Base-by-base conservation (phyloP, 2,888 invertebrate genomes). In the Branchellion lobata region DNA sequence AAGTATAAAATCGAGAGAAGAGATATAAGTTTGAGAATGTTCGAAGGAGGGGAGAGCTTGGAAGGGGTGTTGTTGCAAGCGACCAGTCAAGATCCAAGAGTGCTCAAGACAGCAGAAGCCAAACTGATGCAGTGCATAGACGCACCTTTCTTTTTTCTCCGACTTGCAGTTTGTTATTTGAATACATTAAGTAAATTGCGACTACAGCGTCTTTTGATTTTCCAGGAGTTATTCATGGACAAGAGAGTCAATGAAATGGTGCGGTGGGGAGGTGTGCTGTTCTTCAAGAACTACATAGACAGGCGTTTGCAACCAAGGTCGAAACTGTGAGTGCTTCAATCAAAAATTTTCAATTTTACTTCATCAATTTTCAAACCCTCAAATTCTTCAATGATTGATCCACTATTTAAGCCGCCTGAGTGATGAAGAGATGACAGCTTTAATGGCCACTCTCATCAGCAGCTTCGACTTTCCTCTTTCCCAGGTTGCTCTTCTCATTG, bases 51-150 rank as follows among this genome's bases (percentile, higher is more conserved):
- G 61, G 14, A 57, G n/a, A 57, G 21, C 3, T n/a, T 57, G 3
- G 61, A 57, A n/a, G 8, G 3, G 5, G 61, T 57, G 21, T n/a
- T 57, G 3, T 18, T 24, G 61, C n/a, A 18, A 5, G 61, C 61
- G 61, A 57, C 61, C 21, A 57, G 61, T 57, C 61, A 57, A 57
- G 61, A 57, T 57, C 61, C 24, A 18, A n/a, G 3, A n/a, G n/a
- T 18, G 3, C 61, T 57, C 61, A 57, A 57, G 24, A n/a, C n/a
- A 24, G 61, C 61, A 24, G 61, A 57, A n/a, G n/a, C 5, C 3
- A 24, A 24, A 57, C 24, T 57, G 3, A 8, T 24, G 61, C 24
- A 18, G n/a, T 24, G 24, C 21, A 57, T 57, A 3, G 61, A 57
- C 21, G 14, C 8, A 5, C 61, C 61, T 5, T 24, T 24, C 24